These are phyloP conservation scores for Eucera pruinosa DNA, from an alignment of 2,888 invertebrate species.

Conservation along the genomic window DNA sequence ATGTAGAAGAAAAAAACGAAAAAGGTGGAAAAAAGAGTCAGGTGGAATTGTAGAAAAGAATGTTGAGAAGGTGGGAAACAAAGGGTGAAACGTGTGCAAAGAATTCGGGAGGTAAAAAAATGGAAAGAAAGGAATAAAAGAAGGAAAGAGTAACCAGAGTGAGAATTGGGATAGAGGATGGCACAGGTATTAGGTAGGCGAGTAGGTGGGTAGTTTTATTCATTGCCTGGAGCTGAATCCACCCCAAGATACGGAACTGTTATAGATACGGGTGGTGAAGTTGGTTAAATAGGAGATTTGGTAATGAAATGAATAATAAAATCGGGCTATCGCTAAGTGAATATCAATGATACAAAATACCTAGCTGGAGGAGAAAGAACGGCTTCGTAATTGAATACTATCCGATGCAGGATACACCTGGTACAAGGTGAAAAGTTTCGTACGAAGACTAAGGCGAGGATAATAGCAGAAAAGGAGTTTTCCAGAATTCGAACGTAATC, in stretches of 20 bases:
- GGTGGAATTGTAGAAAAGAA: slow-evolving; percentile 31
- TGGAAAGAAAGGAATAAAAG: neutral
- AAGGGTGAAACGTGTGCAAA: slow-evolving; percentile 43
- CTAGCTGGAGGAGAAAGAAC: neutral
- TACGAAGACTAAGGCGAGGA: neutral
- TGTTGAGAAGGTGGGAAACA: slow-evolving; percentile 37
- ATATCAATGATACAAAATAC: slow-evolving; percentile 34
- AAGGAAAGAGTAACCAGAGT: neutral
- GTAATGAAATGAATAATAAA: slow-evolving; percentile 45
- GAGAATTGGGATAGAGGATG: neutral
- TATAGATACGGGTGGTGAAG: slow-evolving; percentile 7
- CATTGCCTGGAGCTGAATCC: slow-evolving; percentile 29
- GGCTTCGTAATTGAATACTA: slow-evolving; percentile 21
- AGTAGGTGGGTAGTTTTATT: slow-evolving; percentile 50
- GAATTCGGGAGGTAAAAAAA: slow-evolving; percentile 32
- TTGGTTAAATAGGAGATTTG: slow-evolving; percentile 1
- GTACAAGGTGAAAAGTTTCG: neutral
- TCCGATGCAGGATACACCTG: neutral
- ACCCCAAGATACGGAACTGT: slow-evolving; percentile 4
- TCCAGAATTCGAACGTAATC: slow-evolving; percentile 34
- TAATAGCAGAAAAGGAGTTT: slow-evolving; percentile 2
- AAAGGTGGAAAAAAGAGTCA: slow-evolving; percentile 9
- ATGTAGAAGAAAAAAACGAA: neutral
- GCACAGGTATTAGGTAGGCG: slow-evolving; percentile 9
- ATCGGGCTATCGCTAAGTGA: slow-evolving; percentile 13